Base-by-base conservation (phyloP, 2,797 vertebrate genomes). In the Mormyrops attenuatus region DNA sequence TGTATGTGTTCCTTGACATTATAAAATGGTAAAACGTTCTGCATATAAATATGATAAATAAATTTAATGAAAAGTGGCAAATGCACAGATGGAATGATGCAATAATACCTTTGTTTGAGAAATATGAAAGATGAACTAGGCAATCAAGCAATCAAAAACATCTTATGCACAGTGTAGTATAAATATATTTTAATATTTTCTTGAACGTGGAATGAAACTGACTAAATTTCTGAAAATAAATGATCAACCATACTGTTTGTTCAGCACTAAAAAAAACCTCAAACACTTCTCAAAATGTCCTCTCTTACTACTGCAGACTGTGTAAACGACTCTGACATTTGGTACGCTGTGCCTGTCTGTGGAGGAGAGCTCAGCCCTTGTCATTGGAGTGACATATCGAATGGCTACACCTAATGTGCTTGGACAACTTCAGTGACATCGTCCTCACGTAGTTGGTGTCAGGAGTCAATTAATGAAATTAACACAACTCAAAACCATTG, bases 281-380 rank as follows among this genome's bases (percentile, higher is more conserved):
- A 38, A 85, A 50, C 47, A 85, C n/a, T 52, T 85, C 47, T 3
- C 22, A 85, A 53, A 85, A 34, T 52, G 49, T 53, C 49, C 49
- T 52, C 22, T 85, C 49, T 80, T 50, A 6, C 47, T 85, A 85
- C 49, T 85, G 84, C 49, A 30, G 47, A 26, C 84, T 85, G 47
- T 2, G 47, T 26, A 85, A 85, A 73, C 7, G 4, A 85, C 2
- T 22, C 44, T 41, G 8, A 44, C 38, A 80, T 41, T 38, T 80
- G 73, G 38, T 80, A 80, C 85, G 8, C 82, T 85, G 82, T 52
- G 82, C 82, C 82, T 52, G 44, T 49, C 82, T 49, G 22, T 85
- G 82, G 44, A 87, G 52, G 52, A 85, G n/a, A 85, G 82, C 44
- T 85, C 20, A 85, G 82, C 82, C 82, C 82, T 52, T 85, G 47